Percentiles rank a stretch among this genome's conserved stretches.
These are phyloP conservation scores for Verasper variegatus DNA, from an alignment of 2,113 vertebrate genomes.

Conservation along the genomic window DNA sequence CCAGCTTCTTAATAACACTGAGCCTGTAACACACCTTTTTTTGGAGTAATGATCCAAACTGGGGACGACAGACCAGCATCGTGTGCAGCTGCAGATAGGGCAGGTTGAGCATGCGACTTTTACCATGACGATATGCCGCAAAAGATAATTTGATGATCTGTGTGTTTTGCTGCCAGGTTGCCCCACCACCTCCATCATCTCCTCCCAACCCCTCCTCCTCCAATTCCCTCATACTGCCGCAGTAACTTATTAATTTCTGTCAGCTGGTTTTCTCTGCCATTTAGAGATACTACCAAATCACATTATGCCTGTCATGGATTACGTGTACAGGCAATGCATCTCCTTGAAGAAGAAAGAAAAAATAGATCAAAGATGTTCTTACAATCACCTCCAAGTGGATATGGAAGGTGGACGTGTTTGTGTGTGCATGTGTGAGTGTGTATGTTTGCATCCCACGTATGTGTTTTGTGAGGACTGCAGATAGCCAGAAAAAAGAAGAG, in stretches of 20 bases:
- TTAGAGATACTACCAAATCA: conserved; percentile 85
- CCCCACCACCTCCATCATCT: conserved; percentile 54
- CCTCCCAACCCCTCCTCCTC: conserved; percentile 51
- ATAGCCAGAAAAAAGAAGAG: conserved; percentile 4
- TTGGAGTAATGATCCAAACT: conserved; percentile 45
- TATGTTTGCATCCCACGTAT: conserved; percentile 35
- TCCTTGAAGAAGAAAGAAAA: conserved; percentile 67
- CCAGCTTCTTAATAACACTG: background rate
- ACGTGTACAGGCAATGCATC: conserved; percentile 71
- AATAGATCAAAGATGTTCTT: conserved; percentile 80
- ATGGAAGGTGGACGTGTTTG: conserved; percentile 54
- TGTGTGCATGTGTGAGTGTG: conserved; percentile 30
- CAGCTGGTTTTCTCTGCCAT: conserved; percentile 76
- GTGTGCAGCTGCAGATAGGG: conserved; percentile 56
- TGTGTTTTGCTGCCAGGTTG: conserved; percentile 87
- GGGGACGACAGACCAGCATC: conserved; percentile 37
- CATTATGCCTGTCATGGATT: conserved; percentile 84
- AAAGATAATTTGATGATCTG: conserved; percentile 77
- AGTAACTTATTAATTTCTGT: conserved; percentile 89
- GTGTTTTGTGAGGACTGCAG: conserved; percentile 27
- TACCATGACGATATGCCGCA: conserved; percentile 77
- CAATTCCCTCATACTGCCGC: conserved; percentile 66
- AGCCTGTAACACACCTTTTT: background rate
- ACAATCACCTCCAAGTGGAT: conserved; percentile 78
- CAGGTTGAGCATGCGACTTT: conserved; percentile 51